Evolutionary conservation across 2,113 vertebrate species (phyloP), one percentile per base, ranked within the genome.

Genomic region (Balaenoptera acutorostrata): DNA sequence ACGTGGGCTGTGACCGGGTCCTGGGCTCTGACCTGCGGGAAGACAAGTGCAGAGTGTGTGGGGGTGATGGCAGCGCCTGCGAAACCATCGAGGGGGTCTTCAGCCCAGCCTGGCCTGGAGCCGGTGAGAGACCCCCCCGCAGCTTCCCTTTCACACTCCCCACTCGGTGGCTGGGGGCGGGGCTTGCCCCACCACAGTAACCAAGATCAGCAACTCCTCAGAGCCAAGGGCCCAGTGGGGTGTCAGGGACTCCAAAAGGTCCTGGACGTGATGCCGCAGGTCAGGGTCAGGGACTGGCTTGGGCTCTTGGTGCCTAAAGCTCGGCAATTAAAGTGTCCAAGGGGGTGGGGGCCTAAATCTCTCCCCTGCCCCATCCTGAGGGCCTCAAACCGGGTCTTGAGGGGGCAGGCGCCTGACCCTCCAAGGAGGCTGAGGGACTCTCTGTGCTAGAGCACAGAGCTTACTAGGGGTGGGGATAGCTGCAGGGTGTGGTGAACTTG

Each of bases 1-100:
- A 99, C 0, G 99, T 99, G 87, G 99, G 99, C 97, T 99, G 99
- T 0, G 99, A 99, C 98, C 99, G 99, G 12, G 98, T 99, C 93
- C 99, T 99, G 72, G 99, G 99, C 98, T 99, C 99, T 0, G 99
- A 99, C 66, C 97, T 99, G 1, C 99, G 99, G 12, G 99, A 99
- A 94, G 99, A 99, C 98, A 99, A 99, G 93, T 99, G 99, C 85
- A 99, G 99, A 0, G 98, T 99, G 85, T 99, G 99, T 1, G 99
- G 99, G 31, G 99, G 99, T 0, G 99, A 99, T 0, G 99, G 99
- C 57, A 99, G 99, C 98, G 98, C 99, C 98, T 99, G 99, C 0
- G 99, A 99, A 98, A 99, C 99, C 93, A 98, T 99, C 12, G 99
- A 99, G 97, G 99, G 99, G 0, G 7, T 99, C 97, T 99, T 99